Evolutionary conservation across 1,140 invertebrate species (phyloP).

Genomic region (Lasaia peninsularis): DNA sequence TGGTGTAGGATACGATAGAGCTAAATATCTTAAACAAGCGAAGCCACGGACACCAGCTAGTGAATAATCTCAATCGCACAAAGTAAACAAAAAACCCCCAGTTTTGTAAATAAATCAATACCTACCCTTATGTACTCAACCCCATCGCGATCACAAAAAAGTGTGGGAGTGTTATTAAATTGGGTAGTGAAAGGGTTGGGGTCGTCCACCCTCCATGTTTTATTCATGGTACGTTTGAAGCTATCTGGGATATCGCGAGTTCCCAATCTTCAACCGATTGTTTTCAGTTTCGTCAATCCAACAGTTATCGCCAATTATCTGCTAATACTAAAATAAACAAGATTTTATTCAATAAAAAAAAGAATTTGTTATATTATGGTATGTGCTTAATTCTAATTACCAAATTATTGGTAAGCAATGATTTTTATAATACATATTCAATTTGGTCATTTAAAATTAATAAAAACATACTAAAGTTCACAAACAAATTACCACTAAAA

Average conservation of each 20-base stretch:
- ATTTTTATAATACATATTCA: no score
- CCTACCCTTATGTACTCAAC: conserved; percentile 29
- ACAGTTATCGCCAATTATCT: not conserved
- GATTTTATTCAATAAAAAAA: no score
- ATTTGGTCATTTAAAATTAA: no score
- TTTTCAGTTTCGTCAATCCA: not conserved
- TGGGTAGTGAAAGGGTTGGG: conserved; percentile 51
- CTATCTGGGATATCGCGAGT: conserved; percentile 41
- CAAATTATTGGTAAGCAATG: no score
- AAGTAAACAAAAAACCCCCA: not conserved
- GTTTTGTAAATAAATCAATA: conserved; percentile 37
- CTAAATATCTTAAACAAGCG: no score
- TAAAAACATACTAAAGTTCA: no score
- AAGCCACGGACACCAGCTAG: no score
- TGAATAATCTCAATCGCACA: not conserved
- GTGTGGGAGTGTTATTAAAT: conserved; percentile 49
- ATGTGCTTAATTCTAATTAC: not conserved
- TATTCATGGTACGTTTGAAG: conserved; percentile 54
- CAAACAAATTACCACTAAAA: no score
- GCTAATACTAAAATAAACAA: not conserved
- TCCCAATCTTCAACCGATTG: conserved; percentile 22
- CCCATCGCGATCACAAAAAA: conserved; percentile 51
- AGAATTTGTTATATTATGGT: not conserved
- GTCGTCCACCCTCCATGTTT: conserved; percentile 52
- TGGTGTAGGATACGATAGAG: no score